Conservation (phyloP, 2,888 invertebrate species). For the Andrena hattorfiana region DNA sequence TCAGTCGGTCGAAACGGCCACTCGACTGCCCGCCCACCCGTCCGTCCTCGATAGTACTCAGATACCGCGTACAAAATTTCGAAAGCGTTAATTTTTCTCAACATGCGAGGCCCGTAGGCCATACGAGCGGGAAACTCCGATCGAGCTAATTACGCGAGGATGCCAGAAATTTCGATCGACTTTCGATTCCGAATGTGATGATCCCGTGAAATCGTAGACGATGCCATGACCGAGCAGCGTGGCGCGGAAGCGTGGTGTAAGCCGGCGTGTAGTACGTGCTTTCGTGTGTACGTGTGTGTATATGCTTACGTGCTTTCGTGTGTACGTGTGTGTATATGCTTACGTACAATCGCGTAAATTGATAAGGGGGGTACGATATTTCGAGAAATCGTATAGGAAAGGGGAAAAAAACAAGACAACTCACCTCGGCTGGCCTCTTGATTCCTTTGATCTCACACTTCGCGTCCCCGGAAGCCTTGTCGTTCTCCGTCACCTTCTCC, state of each 20-base stretch:
- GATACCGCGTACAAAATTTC: slow-evolving; percentile 15
- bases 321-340: slow-evolving; percentile 33
- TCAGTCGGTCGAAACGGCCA: slow-evolving; percentile 85
- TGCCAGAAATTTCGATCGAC: slow-evolving; percentile 10
- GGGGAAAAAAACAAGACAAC: slow-evolving; percentile 82
- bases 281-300: slow-evolving; percentile 27
- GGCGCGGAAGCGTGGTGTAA: slow-evolving; percentile 66
- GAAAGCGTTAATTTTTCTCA: neutral
- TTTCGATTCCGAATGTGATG: slow-evolving; percentile 31
- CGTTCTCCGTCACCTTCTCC: slow-evolving; percentile 92
- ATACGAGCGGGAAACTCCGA: slow-evolving; percentile 39
- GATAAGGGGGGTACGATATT: slow-evolving; percentile 59
- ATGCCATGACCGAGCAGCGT: slow-evolving; percentile 57
- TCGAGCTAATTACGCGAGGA: neutral
- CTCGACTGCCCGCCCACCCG: slow-evolving; percentile 60
- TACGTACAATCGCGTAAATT: slow-evolving; percentile 13
- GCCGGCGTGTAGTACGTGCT: slow-evolving; percentile 51
- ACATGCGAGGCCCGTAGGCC: neutral
- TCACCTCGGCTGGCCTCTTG: slow-evolving; percentile 95
- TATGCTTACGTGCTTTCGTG: slow-evolving; percentile 27
- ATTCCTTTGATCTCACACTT: slow-evolving; percentile 95
- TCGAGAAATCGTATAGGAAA: slow-evolving; percentile 28
- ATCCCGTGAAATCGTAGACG: slow-evolving; percentile 36
- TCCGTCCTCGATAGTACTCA: slow-evolving; percentile 32
- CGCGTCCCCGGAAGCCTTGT: slow-evolving; percentile 90